These are phyloP conservation scores for Theristicus caerulescens DNA, from an alignment of 2,113 vertebrate species.

Conservation along the genomic window DNA sequence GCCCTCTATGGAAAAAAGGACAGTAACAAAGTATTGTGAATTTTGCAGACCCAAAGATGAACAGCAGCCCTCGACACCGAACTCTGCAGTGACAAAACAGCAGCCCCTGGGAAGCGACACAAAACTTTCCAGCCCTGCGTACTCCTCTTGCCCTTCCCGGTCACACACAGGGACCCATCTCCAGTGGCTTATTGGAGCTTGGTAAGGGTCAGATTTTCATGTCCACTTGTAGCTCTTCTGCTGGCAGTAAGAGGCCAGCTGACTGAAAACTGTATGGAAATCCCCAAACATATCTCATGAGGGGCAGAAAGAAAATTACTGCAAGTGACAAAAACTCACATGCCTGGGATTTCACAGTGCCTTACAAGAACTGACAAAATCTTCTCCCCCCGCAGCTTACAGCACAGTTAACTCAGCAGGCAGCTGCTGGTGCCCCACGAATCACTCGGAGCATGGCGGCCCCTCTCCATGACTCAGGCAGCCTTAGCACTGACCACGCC, in stretches of 20 bases:
- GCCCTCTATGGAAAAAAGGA: not conserved
- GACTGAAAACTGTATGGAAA: not conserved
- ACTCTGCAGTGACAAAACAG: not conserved
- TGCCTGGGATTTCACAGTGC: not conserved
- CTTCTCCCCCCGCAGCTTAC: no score
- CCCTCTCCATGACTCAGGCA: not conserved
- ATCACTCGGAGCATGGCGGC: fast-evolving
- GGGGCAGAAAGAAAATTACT: not conserved
- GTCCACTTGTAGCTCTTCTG: not conserved
- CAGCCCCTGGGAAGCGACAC: not conserved
- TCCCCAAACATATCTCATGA: not conserved
- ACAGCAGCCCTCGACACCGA: not conserved
- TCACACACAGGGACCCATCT: not conserved
- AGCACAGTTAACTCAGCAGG: not conserved
- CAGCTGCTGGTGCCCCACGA: fast-evolving
- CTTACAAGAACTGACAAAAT: not conserved
- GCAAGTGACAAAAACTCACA: not conserved
- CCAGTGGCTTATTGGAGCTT: fast-evolving
- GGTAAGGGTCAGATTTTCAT: fast-evolving
- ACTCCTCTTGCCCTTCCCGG: fast-evolving
- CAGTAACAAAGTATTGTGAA: not conserved
- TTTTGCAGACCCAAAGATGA: not conserved
- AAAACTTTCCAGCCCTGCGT: not conserved
- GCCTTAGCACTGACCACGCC: not conserved
- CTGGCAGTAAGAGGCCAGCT: not conserved